Conservation (phyloP, 2,888 invertebrate genomes). For the Maniola hyperantus region DNA sequence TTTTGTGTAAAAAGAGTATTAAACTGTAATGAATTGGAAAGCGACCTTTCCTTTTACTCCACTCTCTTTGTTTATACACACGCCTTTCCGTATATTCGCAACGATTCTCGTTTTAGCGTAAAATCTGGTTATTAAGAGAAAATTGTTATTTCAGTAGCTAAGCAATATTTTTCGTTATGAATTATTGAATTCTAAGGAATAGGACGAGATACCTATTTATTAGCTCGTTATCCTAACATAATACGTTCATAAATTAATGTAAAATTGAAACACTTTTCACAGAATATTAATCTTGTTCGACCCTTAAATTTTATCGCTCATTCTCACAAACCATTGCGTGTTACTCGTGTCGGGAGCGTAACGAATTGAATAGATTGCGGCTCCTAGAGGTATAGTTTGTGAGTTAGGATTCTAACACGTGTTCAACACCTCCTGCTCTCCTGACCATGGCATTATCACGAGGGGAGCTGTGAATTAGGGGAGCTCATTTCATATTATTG, state of each 20-base stretch:
- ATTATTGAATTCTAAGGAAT: background rate
- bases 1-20: constrained; percentile 67
- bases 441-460: constrained; percentile 51
- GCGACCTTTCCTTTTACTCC: constrained; percentile 39
- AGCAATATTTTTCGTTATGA: background rate
- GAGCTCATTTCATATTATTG: constrained; percentile 66
- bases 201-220: background rate
- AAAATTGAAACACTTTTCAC: constrained; percentile 13
- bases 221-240: constrained; percentile 30
- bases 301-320: constrained; percentile 53
- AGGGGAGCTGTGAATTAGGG: constrained; percentile 53
- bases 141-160: constrained; percentile 3
- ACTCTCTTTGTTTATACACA: constrained; percentile 31
- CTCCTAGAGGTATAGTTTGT: constrained; percentile 44
- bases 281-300: constrained; percentile 37
- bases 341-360: constrained; percentile 58
- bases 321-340: constrained; percentile 60
- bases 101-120: constrained; percentile 10
- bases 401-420: constrained; percentile 73
- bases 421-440: constrained; percentile 69
- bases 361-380: constrained; percentile 68
- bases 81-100: constrained; percentile 19
- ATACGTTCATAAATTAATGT: constrained; percentile 27
- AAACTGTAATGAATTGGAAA: constrained; percentile 60
- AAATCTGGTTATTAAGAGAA: constrained; percentile 2